These are phyloP conservation scores for Mareca penelope DNA, from an alignment of 2,797 vertebrate species.

Conservation along the genomic window DNA sequence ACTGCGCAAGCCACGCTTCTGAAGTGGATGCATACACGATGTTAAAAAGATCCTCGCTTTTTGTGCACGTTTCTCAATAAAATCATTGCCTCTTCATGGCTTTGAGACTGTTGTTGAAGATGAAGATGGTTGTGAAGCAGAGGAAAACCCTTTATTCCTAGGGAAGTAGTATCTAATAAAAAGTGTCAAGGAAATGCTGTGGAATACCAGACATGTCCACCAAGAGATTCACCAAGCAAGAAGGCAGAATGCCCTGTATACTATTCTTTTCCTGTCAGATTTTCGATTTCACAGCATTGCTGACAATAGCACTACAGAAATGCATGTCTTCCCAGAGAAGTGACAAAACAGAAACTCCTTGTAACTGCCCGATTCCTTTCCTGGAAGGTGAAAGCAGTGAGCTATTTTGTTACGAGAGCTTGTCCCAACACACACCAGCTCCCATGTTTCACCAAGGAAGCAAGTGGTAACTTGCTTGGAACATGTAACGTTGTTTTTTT, in stretches of 20 bases:
- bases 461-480: slow-evolving; percentile 11
- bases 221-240: not conserved
- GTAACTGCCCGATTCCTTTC: not conserved
- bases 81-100: slow-evolving; percentile 1
- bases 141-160: slow-evolving; percentile 58
- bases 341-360: not conserved
- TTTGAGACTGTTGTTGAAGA: not conserved
- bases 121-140: slow-evolving; percentile 5
- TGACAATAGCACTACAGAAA: not conserved
- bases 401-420: not conserved
- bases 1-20: not conserved
- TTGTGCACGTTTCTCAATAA: not conserved
- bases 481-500: not conserved
- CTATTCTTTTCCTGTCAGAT: not conserved
- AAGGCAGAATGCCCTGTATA: not conserved
- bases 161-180: slow-evolving; percentile 88
- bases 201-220: not conserved
- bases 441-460: not conserved
- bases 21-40: not conserved
- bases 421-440: not conserved
- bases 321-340: not conserved
- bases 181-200: slow-evolving; percentile 65
- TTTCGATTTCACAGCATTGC: not conserved
- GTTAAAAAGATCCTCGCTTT: not conserved
- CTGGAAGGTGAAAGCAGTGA: not conserved